Base-by-base conservation (phyloP, 2,797 vertebrate species). In the Clarias fuscus region DNA sequence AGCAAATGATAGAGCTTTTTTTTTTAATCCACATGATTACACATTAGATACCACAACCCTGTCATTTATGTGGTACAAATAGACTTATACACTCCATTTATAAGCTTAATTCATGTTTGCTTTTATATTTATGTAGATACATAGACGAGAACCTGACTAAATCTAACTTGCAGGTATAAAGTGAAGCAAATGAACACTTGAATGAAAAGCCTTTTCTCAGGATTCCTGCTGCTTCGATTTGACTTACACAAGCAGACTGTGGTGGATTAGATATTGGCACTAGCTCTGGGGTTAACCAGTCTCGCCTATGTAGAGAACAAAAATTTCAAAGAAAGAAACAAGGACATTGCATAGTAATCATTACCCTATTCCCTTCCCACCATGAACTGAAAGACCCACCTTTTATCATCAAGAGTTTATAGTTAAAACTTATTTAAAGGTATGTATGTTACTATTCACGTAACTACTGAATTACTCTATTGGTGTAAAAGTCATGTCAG, bases 281-380 rank as follows among this genome's bases (percentile, higher is more conserved):
- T 43, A 68, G 27, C 68, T 86, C 33, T 62, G 61, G 30, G 8
- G 48, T 73, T 56, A 75, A 86, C 65, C 87, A 78, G 58, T 43
- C 30, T 86, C 7, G 58, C 82, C 67, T 76, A 80, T 65, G 30
- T 43, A 37, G 83, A 62, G 43, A 53, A 67, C 58, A 7, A 72
- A 56, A 72, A 72, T 56, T 30, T 37, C 15, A 73, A 61, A 22
- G 37, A 22, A 58, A 82, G 33, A 71, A 86, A 83, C 68, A 84
- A 53, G 59, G 59, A 86, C 64, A 64, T 89, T 90, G 89, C 89
- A 91, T 91, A 90, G 87, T 88, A 86, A 89, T 81, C 84, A 83
- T 85, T 71, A 84, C 71, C 83, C 71, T 13, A 77, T 62, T 68
- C 53, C 75, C 53, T 71, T 64, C 80, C 80, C 87, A 15, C 7